phyloP scores from a whole-genome alignment of 1,140 invertebrate species.

The Conus betulinus region DNA sequence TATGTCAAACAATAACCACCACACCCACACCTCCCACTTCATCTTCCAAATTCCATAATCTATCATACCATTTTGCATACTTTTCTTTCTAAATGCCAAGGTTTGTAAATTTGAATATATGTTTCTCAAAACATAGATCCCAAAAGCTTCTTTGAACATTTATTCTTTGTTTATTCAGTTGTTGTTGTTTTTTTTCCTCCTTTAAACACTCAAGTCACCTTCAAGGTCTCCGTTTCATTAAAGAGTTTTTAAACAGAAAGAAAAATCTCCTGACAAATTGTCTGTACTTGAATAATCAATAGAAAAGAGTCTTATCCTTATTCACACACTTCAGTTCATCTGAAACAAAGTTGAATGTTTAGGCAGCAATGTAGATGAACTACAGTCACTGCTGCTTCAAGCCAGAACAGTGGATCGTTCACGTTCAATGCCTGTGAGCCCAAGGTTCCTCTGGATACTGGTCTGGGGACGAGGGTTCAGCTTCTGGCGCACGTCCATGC shows the following conservation, averaged over 20 bases:
- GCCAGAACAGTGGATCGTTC: slow-evolving; percentile 68
- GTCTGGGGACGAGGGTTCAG: slow-evolving; percentile 68
- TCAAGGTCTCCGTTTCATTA: no score
- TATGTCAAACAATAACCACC: no score
- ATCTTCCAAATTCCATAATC: no score
- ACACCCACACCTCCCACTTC: no score
- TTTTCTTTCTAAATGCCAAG: no score
- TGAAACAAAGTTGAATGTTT: background rate
- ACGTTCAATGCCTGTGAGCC: slow-evolving; percentile 71
- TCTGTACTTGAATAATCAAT: background rate
- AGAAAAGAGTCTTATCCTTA: background rate
- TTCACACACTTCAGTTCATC: background rate
- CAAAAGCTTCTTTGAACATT: no score
- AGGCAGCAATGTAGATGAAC: background rate
- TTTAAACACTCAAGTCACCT: background rate
- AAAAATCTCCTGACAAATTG: background rate
- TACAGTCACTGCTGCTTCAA: slow-evolving; percentile 45
- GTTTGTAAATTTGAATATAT: no score
- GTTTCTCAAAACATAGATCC: no score
- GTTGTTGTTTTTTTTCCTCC: background rate
- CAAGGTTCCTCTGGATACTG: slow-evolving; percentile 69
- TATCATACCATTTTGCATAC: no score
- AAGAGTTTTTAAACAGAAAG: no score
- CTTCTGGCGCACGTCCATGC: slow-evolving; percentile 72
- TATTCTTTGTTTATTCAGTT: no score